Conservation (phyloP, 2,113 vertebrate species). For the Istiophorus platypterus region DNA sequence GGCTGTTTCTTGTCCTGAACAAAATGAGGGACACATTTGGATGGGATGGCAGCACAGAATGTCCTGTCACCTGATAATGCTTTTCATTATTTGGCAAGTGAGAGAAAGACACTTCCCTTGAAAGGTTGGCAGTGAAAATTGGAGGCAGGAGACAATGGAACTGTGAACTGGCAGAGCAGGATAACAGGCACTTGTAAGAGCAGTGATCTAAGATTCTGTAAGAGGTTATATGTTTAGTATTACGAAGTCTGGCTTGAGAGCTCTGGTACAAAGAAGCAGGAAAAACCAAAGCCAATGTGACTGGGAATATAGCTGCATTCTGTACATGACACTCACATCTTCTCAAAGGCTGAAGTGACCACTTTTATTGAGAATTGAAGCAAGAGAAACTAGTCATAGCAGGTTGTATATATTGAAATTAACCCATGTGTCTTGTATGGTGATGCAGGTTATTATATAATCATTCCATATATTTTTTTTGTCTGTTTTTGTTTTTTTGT, state of each 20-base stretch:
- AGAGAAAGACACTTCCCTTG: constrained; percentile 27
- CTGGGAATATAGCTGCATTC: neutral
- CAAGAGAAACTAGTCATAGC: neutral
- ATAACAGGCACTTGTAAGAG: constrained; percentile 3
- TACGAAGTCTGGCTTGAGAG: constrained; percentile 6
- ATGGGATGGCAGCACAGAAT: constrained; percentile 54
- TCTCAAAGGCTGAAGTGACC: neutral
- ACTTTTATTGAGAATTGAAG: neutral
- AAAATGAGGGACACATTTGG: constrained; percentile 47
- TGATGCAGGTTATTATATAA: neutral
- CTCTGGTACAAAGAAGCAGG: constrained; percentile 10
- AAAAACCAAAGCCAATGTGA: neutral
- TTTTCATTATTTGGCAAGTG: constrained; percentile 27
- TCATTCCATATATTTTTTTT: too few relatives aligned
- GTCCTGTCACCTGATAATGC: constrained; percentile 52
- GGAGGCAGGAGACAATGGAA: constrained; percentile 23
- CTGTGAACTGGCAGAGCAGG: constrained; percentile 25
- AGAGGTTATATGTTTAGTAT: constrained; percentile 9
- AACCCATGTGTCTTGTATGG: neutral
- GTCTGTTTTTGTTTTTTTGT: neutral
- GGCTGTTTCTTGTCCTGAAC: constrained; percentile 46
- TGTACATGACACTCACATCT: neutral
- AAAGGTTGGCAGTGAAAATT: constrained; percentile 37
- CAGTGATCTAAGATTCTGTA: neutral
- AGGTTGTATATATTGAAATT: neutral